Evolutionary conservation across 2,797 vertebrate species (phyloP).

Genomic region (Cephalopachus bancanus): DNA sequence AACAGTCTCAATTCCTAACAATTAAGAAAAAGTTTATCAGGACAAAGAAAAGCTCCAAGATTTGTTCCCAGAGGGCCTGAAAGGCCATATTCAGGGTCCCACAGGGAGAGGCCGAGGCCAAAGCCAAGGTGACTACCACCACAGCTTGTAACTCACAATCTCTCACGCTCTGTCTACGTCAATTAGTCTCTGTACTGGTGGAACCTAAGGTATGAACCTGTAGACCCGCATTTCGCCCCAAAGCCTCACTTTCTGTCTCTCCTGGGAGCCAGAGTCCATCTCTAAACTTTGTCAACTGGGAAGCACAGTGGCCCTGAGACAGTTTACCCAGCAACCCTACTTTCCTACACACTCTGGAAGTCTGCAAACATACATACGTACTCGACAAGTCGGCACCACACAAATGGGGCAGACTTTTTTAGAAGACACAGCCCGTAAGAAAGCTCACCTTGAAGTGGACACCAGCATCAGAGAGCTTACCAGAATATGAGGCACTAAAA

Average conservation of each 20-base stretch:
- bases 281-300: neutral
- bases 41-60: constrained; percentile 32
- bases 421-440: neutral
- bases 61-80: neutral
- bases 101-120: neutral
- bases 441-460: neutral
- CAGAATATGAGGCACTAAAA: too few relatives aligned
- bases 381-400: neutral
- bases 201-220: neutral
- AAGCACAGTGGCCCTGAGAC: neutral
- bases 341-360: neutral
- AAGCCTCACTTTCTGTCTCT: neutral
- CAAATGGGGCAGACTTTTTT: neutral
- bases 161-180: neutral
- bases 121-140: too few relatives aligned
- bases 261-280: neutral
- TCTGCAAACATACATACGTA: neutral
- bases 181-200: neutral
- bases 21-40: constrained; percentile 39
- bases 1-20: constrained; percentile 2
- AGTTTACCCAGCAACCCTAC: neutral
- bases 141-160: neutral
- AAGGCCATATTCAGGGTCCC: neutral
- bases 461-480: too few relatives aligned
- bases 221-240: neutral